Percentiles rank a stretch among this genome's conserved stretches.
Evolutionary conservation across 2,113 vertebrate genomes (phyloP).

Genomic region (Amblyopsis rosae): DNA sequence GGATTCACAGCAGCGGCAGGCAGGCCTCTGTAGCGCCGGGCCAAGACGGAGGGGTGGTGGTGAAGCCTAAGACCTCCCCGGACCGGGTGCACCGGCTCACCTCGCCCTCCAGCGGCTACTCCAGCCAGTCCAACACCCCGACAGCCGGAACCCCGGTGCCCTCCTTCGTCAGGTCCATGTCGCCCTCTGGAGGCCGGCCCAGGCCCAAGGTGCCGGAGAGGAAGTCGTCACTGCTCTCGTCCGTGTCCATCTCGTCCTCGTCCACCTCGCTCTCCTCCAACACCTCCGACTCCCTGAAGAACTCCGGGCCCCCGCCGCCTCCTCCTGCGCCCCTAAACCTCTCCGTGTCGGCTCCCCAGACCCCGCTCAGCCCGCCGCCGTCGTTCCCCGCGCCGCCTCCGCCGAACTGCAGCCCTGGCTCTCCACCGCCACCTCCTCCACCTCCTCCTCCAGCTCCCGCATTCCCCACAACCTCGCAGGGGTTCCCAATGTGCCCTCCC

Average conservation of each 20-base stretch:
- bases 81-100: conserved; percentile 91
- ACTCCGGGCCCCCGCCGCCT: conserved; percentile 58
- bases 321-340: conserved; percentile 52
- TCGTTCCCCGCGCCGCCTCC: conserved; percentile 60
- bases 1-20: conserved; percentile 61
- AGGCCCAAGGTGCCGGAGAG: conserved; percentile 94
- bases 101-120: conserved; percentile 95
- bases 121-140: conserved; percentile 97
- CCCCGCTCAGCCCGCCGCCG: conserved; percentile 55
- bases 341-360: conserved; percentile 50
- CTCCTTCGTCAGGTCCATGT: conserved; percentile 80
- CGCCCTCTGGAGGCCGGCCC: conserved; percentile 82
- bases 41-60: conserved; percentile 51
- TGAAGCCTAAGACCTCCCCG: conserved; percentile 86
- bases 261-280: conserved; percentile 96
- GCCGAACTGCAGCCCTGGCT: conserved; percentile 15
- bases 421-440: conserved; percentile 24
- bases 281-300: conserved; percentile 85
- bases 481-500: conserved; percentile 20
- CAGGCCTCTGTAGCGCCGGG: conserved; percentile 61
- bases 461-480: conserved; percentile 38
- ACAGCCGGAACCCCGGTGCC: conserved; percentile 94
- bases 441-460: conserved; percentile 47
- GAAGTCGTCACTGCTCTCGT: conserved; percentile 93
- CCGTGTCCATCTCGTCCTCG: conserved; percentile 89